phyloP scores from a whole-genome alignment of 2,113 vertebrate genomes.

The Percopsis transmontana region DNA sequence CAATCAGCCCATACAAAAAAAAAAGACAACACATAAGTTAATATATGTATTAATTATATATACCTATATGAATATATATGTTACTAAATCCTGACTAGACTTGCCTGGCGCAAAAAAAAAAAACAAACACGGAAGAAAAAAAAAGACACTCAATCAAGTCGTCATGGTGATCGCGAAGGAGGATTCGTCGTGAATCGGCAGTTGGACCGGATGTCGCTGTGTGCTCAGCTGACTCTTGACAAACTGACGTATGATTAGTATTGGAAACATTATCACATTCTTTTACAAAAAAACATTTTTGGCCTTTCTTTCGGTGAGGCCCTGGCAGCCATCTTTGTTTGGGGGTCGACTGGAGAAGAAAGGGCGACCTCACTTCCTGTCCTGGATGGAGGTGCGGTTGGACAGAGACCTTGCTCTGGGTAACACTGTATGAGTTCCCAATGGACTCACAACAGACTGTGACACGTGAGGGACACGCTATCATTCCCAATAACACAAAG shows the following conservation, averaged over 20 bases:
- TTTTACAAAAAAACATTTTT: conserved; percentile 59
- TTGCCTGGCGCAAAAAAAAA: conserved; percentile 64
- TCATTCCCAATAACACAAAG: conserved; percentile 63
- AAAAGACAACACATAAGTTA: conserved; percentile 58
- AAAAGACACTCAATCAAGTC: conserved; percentile 52
- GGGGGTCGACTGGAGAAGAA: conserved; percentile 30
- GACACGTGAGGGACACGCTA: conserved; percentile 44
- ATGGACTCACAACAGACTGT: conserved; percentile 58
- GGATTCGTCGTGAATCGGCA: conserved; percentile 52
- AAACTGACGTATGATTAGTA: conserved; percentile 55
- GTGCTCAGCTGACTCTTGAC: conserved; percentile 33
- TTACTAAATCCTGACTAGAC: conserved; percentile 74
- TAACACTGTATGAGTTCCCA: conserved; percentile 39
- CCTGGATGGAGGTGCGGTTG: conserved; percentile 18
- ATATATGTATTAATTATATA: conserved; percentile 79
- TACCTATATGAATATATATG: conserved; percentile 79
- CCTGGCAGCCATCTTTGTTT: conserved; percentile 61
- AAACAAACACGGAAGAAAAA: conserved; percentile 9
- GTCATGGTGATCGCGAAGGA: conserved; percentile 56
- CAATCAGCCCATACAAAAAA: conserved; percentile 64
- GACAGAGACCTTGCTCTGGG: conserved; percentile 52
- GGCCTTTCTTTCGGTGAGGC: conserved; percentile 47
- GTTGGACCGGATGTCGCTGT: conserved; percentile 20
- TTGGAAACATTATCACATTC: conserved; percentile 54
- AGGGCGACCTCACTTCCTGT: conserved; percentile 31